A percentile compares a stretch with the other conserved stretches of the same genome.
These are phyloP conservation scores for Choristoneura fumiferana DNA, from an alignment of 1,140 invertebrate genomes.

Conservation along the genomic window DNA sequence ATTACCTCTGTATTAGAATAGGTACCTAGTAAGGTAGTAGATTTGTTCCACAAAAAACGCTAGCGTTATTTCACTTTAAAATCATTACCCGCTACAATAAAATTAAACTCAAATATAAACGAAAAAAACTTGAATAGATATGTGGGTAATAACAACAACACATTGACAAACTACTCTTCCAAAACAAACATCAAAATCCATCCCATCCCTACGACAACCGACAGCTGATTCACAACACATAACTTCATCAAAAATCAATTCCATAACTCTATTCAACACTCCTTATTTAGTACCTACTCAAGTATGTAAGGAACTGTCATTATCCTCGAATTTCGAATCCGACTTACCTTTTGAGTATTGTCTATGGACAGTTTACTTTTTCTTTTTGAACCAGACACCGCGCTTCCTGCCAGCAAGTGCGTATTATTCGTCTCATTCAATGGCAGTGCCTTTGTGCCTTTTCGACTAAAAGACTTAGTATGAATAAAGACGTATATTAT, in stretches of 20 bases:
- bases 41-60: too few relatives aligned
- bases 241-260: constrained; percentile 19
- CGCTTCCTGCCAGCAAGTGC: constrained; percentile 60
- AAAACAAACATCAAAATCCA: background rate
- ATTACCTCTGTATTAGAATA: too few relatives aligned
- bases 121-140: too few relatives aligned
- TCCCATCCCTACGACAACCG: background rate
- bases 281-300: too few relatives aligned
- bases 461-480: constrained; percentile 48
- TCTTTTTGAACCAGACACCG: constrained; percentile 64
- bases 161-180: too few relatives aligned
- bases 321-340: constrained; percentile 23
- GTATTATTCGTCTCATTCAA: constrained; percentile 56
- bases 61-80: too few relatives aligned
- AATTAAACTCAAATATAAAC: too few relatives aligned
- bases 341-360: constrained; percentile 50
- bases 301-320: constrained; percentile 28
- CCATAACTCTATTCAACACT: background rate
- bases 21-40: too few relatives aligned
- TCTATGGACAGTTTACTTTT: constrained; percentile 58
- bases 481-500: constrained; percentile 67
- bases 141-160: too few relatives aligned
- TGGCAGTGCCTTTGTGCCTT: constrained; percentile 71
- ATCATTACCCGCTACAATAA: too few relatives aligned
- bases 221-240: constrained; percentile 4